Conservation (phyloP, 2,113 vertebrate species). For the Syrrhaptes paradoxus region DNA sequence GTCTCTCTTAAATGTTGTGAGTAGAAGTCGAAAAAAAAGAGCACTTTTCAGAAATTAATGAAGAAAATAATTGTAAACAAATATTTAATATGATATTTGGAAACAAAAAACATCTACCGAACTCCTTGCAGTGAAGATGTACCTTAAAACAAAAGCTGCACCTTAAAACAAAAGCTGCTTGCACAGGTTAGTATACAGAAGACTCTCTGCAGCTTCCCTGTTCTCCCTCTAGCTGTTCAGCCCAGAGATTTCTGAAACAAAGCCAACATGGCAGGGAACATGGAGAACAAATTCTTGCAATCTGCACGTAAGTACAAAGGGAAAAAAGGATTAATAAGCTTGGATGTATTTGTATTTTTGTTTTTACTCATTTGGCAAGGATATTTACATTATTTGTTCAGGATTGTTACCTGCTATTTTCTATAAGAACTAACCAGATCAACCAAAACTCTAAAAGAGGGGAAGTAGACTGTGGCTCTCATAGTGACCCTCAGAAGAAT, state of each 20-base stretch:
- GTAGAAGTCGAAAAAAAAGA: not conserved
- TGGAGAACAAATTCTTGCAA: not conserved
- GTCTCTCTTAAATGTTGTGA: not conserved
- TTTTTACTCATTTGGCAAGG: not conserved
- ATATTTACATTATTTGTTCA: not conserved
- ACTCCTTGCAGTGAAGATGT: not conserved
- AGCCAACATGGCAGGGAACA: not conserved
- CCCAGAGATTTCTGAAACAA: not conserved
- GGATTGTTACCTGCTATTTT: not conserved
- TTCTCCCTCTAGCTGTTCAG: not conserved
- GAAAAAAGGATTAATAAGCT: not conserved
- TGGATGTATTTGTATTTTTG: not conserved
- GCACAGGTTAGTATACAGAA: not conserved
- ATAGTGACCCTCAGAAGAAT: not conserved
- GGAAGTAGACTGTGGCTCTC: rapidly evolving
- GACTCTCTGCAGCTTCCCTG: not conserved
- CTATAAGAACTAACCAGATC: not conserved
- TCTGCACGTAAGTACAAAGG: not conserved
- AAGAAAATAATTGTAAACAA: not conserved
- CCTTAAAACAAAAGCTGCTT: not conserved
- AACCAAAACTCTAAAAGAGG: not conserved
- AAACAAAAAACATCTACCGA: not conserved
- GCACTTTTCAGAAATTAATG: not conserved
- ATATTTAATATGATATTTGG: not conserved
- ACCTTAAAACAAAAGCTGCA: not conserved